Conservation (phyloP, 1,140 invertebrate species). For the Pseudomyrmex dendroicus region DNA sequence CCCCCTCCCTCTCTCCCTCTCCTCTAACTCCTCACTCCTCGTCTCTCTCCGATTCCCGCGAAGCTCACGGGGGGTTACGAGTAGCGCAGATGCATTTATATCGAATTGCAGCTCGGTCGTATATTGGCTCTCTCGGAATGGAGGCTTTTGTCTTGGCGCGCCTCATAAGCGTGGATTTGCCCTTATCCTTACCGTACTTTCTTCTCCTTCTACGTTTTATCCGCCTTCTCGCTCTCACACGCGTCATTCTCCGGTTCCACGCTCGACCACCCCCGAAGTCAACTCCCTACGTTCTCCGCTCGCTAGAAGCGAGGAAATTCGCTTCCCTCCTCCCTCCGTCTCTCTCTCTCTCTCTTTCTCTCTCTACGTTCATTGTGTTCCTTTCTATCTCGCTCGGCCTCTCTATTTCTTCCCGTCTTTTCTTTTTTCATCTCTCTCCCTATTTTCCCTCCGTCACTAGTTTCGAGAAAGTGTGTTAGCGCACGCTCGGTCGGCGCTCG, state of each 20-base stretch:
- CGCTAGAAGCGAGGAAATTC: slow-evolving; percentile 47
- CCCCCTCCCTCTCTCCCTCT: background rate
- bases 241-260: slow-evolving; percentile 72
- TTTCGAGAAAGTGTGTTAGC: slow-evolving; percentile 77
- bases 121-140: slow-evolving; percentile 82
- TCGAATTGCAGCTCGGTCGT: slow-evolving; percentile 81
- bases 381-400: slow-evolving; percentile 52
- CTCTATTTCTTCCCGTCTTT: slow-evolving; percentile 29
- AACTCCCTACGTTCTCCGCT: slow-evolving; percentile 71
- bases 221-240: slow-evolving; percentile 40
- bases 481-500: slow-evolving; percentile 48
- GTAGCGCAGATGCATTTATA: slow-evolving; percentile 83
- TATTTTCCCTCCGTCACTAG: slow-evolving; percentile 70
- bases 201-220: slow-evolving; percentile 45
- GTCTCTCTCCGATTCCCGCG: slow-evolving; percentile 7
- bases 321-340: slow-evolving; percentile 49
- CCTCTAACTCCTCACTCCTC: too few relatives aligned
- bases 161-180: slow-evolving; percentile 84
- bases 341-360: slow-evolving; percentile 53
- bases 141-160: slow-evolving; percentile 83
- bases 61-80: slow-evolving; percentile 75
- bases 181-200: slow-evolving; percentile 76
- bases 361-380: slow-evolving; percentile 43
- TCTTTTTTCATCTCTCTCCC: slow-evolving; percentile 25
- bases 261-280: slow-evolving; percentile 80